Evolutionary conservation across 1,140 invertebrate genomes (phyloP).

Genomic region (Myzus persicae): DNA sequence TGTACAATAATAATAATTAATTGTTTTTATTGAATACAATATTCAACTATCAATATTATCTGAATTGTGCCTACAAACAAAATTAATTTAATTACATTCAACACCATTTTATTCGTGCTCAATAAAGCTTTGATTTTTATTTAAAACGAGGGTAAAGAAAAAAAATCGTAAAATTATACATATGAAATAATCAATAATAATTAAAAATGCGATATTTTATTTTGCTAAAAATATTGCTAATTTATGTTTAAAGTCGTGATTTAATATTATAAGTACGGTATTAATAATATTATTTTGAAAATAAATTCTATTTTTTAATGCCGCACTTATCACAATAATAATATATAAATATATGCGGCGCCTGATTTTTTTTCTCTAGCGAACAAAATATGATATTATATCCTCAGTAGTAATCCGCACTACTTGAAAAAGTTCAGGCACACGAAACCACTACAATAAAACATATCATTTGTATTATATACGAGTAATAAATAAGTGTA

Average conservation of each 20-base stretch:
- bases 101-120: too few relatives aligned
- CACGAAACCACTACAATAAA: neutral
- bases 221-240: neutral
- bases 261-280: neutral
- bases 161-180: neutral
- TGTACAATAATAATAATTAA: too few relatives aligned
- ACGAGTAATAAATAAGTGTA: neutral
- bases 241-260: neutral
- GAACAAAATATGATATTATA: neutral
- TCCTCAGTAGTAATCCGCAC: neutral
- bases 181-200: neutral
- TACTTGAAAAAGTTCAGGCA: neutral
- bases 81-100: too few relatives aligned
- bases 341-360: neutral
- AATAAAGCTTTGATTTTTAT: neutral
- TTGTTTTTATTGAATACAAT: too few relatives aligned
- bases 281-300: neutral
- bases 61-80: too few relatives aligned
- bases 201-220: neutral
- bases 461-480: neutral
- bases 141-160: too few relatives aligned
- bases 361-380: neutral
- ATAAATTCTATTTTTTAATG: neutral
- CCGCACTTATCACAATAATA: neutral
- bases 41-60: too few relatives aligned